Evolutionary conservation across 2,888 invertebrate genomes (phyloP), one percentile per base, ranked within the genome.

Genomic region (Drosophila tripunctata): DNA sequence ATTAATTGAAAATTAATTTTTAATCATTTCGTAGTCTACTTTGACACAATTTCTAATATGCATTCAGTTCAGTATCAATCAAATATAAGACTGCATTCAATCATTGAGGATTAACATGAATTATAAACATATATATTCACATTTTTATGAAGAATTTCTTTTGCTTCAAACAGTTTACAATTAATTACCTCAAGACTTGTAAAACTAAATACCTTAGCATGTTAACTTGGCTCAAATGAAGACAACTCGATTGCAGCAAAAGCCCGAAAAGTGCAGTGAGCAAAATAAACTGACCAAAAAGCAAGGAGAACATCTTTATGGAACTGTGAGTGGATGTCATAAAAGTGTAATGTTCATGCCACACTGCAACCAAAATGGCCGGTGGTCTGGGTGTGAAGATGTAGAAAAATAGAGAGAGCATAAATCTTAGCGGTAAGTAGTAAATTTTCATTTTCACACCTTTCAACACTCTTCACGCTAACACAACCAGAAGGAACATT

Each of bases 381-480:
- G 36, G 15, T 21, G 43, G 48, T 3, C 1, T 14, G 10, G 21
- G 24, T 21, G 43, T 6, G 41, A 38, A 21, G 35, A 19, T 31
- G 54, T 45, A 64, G 70, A 79, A 82, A 75, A 74, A 77, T 73
- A 65, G 72, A 64, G 72, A 64, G 64, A 64, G 70, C 79, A 88
- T 89, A 88, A 89, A 88, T 88, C 88, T 85, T 85, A 62, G 71
- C 75, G 83, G 76, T 72, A 85, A 77, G 72, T 67, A 89, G 76
- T 85, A 89, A 89, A 88, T 89, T 89, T 88, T 88, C 83, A 88
- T 89, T 88, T 89, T 88, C 86, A 89, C 90, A 89, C 89, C 89
- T 89, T 86, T 89, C 88, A 89, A 81, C 88, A 78, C 83, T 79
- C 84, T 83, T 86, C 83, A 88, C 82, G 86, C 77, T 87, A 81